Conservation (phyloP, 2,113 vertebrate species). For the Thamnaconus septentrionalis region DNA sequence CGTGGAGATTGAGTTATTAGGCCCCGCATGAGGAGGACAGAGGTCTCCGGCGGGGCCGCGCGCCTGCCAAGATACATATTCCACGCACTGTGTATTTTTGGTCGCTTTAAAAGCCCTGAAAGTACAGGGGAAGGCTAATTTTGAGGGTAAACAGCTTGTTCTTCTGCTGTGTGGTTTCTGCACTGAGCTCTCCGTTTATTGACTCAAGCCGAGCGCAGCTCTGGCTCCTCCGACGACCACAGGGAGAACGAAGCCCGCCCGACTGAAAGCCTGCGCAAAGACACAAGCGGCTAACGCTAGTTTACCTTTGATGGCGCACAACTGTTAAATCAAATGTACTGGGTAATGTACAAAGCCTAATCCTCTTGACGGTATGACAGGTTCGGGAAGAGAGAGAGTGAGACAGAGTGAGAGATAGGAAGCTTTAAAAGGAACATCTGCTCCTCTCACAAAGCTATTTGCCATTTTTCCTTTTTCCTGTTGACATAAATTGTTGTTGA, state of each 20-base stretch:
- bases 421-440: conserved; percentile 51
- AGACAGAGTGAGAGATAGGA: background rate
- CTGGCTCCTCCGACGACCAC: conserved; percentile 56
- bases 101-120: conserved; percentile 65
- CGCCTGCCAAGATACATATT: conserved; percentile 59
- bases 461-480: conserved; percentile 22
- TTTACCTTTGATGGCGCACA: conserved; percentile 54
- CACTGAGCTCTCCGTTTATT: conserved; percentile 59
- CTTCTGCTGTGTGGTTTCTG: conserved; percentile 66
- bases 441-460: conserved; percentile 33
- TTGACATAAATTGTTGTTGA: conserved; percentile 17
- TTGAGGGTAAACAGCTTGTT: conserved; percentile 70
- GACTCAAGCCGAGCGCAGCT: conserved; percentile 59
- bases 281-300: conserved; percentile 32
- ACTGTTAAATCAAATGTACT: conserved; percentile 40
- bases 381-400: conserved; percentile 5
- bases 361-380: conserved; percentile 28
- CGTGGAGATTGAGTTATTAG: conserved; percentile 63
- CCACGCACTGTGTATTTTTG: conserved; percentile 59
- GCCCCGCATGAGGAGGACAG: conserved; percentile 47
- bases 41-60: conserved; percentile 40
- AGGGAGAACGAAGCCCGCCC: conserved; percentile 34
- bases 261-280: conserved; percentile 27
- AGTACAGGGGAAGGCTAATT: conserved; percentile 69
- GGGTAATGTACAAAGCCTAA: conserved; percentile 39